Conservation (phyloP, 2,888 invertebrate genomes). For the Tethea ocularis region DNA sequence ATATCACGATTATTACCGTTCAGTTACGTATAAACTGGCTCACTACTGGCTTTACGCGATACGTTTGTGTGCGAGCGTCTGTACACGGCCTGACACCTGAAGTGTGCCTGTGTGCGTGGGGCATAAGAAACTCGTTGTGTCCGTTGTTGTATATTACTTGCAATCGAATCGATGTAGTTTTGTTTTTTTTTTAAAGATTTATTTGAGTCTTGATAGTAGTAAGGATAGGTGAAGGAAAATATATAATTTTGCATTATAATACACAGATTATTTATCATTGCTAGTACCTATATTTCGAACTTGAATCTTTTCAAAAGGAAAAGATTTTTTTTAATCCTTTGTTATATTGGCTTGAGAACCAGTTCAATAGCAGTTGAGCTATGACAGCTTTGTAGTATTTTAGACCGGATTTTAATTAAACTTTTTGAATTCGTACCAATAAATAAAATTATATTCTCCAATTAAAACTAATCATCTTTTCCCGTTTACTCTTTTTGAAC, state of each 20-base stretch:
- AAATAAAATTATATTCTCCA: no score
- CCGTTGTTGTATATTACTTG: constrained; percentile 23
- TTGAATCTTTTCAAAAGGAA: no score
- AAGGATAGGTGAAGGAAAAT: neutral
- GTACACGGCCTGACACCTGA: constrained; percentile 13
- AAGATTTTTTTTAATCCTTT: no score
- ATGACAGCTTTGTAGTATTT: no score
- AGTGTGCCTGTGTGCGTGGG: constrained; percentile 25
- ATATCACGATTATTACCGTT: constrained; percentile 80
- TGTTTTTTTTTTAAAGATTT: constrained; percentile 41
- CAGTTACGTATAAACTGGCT: constrained; percentile 79
- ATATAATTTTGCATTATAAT: neutral
- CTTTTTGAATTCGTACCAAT: no score
- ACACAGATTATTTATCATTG: no score
- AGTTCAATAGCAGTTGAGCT: no score
- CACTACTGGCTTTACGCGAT: constrained; percentile 77
- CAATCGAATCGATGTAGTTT: constrained; percentile 27
- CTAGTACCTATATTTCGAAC: no score
- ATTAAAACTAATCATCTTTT: no score
- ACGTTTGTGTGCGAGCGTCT: constrained; percentile 51
- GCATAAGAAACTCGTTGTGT: constrained; percentile 40
- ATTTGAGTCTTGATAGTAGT: constrained; percentile 29
- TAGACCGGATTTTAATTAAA: no score
- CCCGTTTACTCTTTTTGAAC: no score
- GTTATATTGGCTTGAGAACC: no score